phyloP scores from a whole-genome alignment of 2,888 invertebrate species.

The Sepiola atlantica region DNA sequence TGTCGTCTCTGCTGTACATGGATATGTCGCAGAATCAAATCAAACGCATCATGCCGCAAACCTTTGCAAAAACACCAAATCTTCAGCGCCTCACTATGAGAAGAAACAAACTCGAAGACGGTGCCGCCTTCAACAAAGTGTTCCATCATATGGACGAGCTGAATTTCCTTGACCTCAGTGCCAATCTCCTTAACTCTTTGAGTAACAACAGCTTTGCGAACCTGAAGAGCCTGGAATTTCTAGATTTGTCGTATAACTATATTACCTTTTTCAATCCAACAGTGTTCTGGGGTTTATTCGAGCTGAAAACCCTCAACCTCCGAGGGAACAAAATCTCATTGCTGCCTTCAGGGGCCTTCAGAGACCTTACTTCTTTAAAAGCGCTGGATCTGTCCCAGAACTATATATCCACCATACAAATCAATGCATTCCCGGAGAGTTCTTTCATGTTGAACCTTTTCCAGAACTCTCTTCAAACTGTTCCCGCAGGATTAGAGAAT shows the following conservation, averaged over 20 bases:
- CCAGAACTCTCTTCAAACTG: conserved; percentile 18
- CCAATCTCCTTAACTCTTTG: neutral
- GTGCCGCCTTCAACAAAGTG: neutral
- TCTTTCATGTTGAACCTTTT: neutral
- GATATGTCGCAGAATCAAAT: conserved; percentile 37
- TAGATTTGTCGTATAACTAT: conserved; percentile 32
- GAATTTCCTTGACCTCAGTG: conserved; percentile 8
- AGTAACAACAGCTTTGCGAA: conserved; percentile 24
- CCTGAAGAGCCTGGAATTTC: neutral
- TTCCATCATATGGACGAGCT: conserved; percentile 35
- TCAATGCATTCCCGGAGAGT: neutral
- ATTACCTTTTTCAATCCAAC: neutral
- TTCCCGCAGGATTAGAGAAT: neutral
- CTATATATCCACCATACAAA: neutral
- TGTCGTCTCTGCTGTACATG: neutral
- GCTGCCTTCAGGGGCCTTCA: neutral
- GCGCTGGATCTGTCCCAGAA: conserved; percentile 39
- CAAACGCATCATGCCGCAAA: neutral
- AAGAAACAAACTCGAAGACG: conserved; percentile 17
- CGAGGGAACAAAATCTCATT: neutral
- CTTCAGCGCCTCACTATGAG: neutral
- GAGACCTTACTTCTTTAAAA: neutral
- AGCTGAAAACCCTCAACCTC: conserved; percentile 13
- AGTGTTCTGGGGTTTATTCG: neutral
- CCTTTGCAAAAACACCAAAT: neutral